Base-by-base conservation (phyloP, 1,140 invertebrate species). In the Drosophila baimaii region DNA sequence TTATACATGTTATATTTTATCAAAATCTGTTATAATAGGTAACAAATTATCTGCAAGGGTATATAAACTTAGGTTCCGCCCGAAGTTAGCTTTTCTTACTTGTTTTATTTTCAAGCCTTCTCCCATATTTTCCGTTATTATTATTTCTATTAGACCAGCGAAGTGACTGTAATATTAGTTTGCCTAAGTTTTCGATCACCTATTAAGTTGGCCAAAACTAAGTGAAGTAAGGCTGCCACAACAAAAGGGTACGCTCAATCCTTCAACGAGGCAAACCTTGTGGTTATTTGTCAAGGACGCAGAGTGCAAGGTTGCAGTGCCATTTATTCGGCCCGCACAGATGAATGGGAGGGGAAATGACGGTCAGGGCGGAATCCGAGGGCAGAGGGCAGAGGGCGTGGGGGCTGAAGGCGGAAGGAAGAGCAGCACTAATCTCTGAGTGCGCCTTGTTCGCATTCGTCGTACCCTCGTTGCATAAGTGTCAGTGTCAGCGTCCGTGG, bases 251-350 rank as follows among this genome's bases (percentile, higher is more conserved):
- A n/a, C 13, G 51, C 21, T 35, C 51, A 54, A 54, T 54, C 51
- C 51, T 54, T n/a, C 51, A 59, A 17, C 29, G 12, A 25, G 51
- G 39, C 64, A 54, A 79, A 69, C 81, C 81, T 85, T 77, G 81
- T 31, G 68, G 82, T 81, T 68, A 75, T 66, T 86, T 78, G 64
- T 81, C 62, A 75, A 78, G 82, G 82, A 66, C 81, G 61, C 73
- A 85, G 75, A 85, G 81, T 81, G 78, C 78, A 85, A 81, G 81
- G 81, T 81, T 84, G 78, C 78, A 74, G 65, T 81, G 82, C 73
- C 81, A 84, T 84, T 84, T 68, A 85, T 84, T 80, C 68, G 54
- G 81, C 64, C 35, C 51, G 31, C 31, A 35, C 31, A 35, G 51
- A 54, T 54, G 51, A 35, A 54, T 54, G 13, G 51, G 13, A 54